phyloP scores from a whole-genome alignment of 2,113 vertebrate species.

The Chroicocephalus ridibundus region DNA sequence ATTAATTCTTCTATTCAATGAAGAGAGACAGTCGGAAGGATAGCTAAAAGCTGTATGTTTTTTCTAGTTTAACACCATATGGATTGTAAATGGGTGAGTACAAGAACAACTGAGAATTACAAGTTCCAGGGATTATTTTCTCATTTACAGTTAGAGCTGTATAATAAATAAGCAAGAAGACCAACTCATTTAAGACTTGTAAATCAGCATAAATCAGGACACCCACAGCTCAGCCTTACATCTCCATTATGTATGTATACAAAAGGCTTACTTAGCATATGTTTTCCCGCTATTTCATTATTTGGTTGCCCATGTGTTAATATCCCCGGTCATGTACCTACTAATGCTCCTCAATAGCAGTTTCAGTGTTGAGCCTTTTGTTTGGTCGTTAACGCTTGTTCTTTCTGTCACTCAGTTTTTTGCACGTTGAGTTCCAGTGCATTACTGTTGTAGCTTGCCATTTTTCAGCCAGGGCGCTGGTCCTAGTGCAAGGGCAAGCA shows the following conservation, averaged over 20 bases:
- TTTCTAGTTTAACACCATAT: neutral
- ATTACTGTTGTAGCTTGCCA: neutral
- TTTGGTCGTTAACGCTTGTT: neutral
- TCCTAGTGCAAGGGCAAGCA: neutral
- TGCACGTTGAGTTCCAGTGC: neutral
- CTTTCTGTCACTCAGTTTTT: neutral
- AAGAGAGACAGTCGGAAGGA: neutral
- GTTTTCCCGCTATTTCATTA: neutral
- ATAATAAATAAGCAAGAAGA: neutral
- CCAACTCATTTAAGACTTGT: neutral
- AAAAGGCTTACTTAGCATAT: neutral
- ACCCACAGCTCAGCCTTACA: neutral
- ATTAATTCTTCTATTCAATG: neutral
- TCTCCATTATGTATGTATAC: neutral
- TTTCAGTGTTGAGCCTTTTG: neutral
- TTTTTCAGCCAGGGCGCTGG: neutral
- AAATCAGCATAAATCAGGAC: neutral
- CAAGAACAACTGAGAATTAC: neutral
- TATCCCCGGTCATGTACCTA: neutral
- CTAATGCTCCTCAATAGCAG: neutral
- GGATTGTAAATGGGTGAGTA: neutral
- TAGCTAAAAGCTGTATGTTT: neutral
- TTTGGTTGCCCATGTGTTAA: neutral
- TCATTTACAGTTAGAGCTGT: neutral
- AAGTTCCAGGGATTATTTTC: neutral